Conservation (phyloP, 2,888 invertebrate species). For the Campoplex nolae region DNA sequence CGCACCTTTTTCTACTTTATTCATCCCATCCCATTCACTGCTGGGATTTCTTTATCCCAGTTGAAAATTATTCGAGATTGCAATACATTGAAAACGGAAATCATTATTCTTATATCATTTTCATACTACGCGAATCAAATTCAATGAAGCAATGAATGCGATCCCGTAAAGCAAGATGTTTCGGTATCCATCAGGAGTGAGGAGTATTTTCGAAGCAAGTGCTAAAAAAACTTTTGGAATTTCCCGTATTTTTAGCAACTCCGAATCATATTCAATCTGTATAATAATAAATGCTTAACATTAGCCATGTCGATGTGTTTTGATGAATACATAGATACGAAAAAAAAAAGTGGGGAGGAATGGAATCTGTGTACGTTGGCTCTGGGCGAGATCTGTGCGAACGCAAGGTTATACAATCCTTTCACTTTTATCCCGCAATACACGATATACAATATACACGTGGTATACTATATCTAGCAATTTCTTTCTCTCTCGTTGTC, state of each 20-base stretch:
- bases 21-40: no score
- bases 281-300: neutral
- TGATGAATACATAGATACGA: neutral
- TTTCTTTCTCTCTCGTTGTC: slow-evolving; percentile 51
- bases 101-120: no score
- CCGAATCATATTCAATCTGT: neutral
- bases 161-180: no score
- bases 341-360: slow-evolving; percentile 44
- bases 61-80: neutral
- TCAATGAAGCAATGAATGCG: neutral
- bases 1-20: neutral
- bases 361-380: slow-evolving; percentile 65
- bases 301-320: neutral
- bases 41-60: neutral
- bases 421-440: slow-evolving; percentile 82
- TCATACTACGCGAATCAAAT: neutral
- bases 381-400: slow-evolving; percentile 63
- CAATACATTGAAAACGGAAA: neutral
- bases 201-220: neutral
- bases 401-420: slow-evolving; percentile 82
- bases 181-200: neutral
- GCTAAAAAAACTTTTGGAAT: neutral
- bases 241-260: neutral
- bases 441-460: slow-evolving; percentile 46
- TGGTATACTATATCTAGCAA: slow-evolving; percentile 47